A percentile compares a stretch with the other conserved stretches of the same genome.
Conservation (phyloP, 2,113 vertebrate genomes). For the Scomber japonicus region DNA sequence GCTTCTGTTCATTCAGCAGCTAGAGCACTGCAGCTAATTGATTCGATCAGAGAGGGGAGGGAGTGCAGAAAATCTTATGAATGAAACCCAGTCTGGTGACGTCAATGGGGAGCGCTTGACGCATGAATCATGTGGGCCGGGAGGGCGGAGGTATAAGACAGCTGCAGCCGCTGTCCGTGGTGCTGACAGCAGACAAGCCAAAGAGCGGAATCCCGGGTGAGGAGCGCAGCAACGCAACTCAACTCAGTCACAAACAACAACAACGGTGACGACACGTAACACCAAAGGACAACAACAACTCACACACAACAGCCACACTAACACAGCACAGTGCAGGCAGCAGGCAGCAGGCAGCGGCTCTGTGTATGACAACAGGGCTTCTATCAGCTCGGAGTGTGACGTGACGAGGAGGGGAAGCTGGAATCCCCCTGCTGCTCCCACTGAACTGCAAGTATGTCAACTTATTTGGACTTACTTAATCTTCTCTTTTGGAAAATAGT, state of each 20-base stretch:
- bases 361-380: slow-evolving; percentile 21
- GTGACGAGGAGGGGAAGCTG: slow-evolving; percentile 44
- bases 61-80: slow-evolving; percentile 62
- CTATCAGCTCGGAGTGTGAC: slow-evolving; percentile 29
- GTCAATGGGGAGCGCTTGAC: slow-evolving; percentile 78
- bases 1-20: slow-evolving; percentile 51
- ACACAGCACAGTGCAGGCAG: not conserved
- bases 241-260: not conserved
- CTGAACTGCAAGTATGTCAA: slow-evolving; percentile 47
- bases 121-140: slow-evolving; percentile 63
- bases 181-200: slow-evolving; percentile 48
- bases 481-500: fast-evolving
- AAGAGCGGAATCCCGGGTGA: slow-evolving; percentile 25
- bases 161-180: slow-evolving; percentile 51
- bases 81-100: slow-evolving; percentile 73
- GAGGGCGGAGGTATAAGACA: slow-evolving; percentile 56
- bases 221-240: not conserved
- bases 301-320: not conserved
- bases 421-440: slow-evolving; percentile 48
- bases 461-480: slow-evolving; percentile 11
- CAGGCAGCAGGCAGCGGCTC: not conserved
- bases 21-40: slow-evolving; percentile 58
- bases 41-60: not conserved
- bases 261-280: not conserved
- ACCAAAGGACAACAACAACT: not conserved